A percentile compares a stretch with the other conserved stretches of the same genome.
phyloP scores from a whole-genome alignment of 1,140 invertebrate species.

The Drosophila repleta region DNA sequence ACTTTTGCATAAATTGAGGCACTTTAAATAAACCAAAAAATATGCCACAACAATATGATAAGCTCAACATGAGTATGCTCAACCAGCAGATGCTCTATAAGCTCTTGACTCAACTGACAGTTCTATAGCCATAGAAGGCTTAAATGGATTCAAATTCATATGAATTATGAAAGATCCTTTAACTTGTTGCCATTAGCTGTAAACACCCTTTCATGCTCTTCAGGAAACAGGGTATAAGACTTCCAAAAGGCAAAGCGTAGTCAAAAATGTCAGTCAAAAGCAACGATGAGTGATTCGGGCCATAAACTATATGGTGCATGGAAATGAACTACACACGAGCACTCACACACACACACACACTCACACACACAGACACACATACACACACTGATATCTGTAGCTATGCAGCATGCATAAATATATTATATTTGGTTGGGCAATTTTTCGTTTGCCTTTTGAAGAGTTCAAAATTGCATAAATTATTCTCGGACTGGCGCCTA shows the following conservation, averaged over 20 bases:
- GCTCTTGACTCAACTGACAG: too few relatives aligned
- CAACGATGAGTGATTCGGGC: constrained; percentile 37
- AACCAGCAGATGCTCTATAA: neutral
- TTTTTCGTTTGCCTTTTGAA: constrained; percentile 48
- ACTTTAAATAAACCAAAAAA: constrained; percentile 33
- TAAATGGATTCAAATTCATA: too few relatives aligned
- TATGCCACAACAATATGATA: constrained; percentile 12
- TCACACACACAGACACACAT: neutral
- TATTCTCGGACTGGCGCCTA: constrained; percentile 72
- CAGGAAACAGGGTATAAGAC: neutral
- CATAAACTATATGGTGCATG: constrained; percentile 38
- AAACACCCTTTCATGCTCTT: neutral
- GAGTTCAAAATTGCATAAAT: constrained; percentile 60
- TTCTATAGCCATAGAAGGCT: too few relatives aligned
- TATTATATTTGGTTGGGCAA: constrained; percentile 37
- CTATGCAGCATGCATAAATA: constrained; percentile 34
- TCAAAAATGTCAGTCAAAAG: constrained; percentile 34
- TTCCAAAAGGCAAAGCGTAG: constrained; percentile 28
- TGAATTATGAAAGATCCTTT: too few relatives aligned
- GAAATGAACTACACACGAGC: constrained; percentile 14
- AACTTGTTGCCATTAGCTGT: neutral
- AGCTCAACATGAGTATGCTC: neutral
- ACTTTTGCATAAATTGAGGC: constrained; percentile 57
- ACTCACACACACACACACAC: neutral
- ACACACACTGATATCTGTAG: neutral